Conservation (phyloP, 2,113 vertebrate species). For the Prietella phreatophila region DNA sequence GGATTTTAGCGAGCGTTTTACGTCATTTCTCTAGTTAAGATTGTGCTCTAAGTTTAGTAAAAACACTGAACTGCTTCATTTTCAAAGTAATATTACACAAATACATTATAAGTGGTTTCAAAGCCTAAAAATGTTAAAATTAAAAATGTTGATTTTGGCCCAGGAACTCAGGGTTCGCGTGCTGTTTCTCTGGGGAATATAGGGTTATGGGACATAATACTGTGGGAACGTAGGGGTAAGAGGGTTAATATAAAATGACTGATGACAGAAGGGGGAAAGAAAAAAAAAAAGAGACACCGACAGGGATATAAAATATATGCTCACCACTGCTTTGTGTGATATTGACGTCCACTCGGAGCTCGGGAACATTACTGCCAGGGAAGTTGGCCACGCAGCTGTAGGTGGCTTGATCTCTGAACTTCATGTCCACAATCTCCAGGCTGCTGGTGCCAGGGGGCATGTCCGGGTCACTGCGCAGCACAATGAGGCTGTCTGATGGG, state of each 20-base stretch:
- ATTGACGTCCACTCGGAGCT: slow-evolving; percentile 93
- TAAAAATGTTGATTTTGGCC: too few species aligned
- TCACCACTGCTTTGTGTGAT: slow-evolving; percentile 95
- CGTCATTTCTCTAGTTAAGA: too few species aligned
- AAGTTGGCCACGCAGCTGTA: slow-evolving; percentile 91
- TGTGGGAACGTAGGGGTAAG: too few species aligned
- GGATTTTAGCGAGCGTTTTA: too few species aligned
- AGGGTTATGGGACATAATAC: too few species aligned
- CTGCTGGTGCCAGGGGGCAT: slow-evolving; percentile 90
- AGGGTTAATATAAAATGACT: background rate
- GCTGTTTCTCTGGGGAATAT: too few species aligned
- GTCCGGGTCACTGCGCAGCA: slow-evolving; percentile 91
- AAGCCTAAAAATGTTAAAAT: too few species aligned
- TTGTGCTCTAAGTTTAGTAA: too few species aligned
- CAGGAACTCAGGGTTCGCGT: too few species aligned
- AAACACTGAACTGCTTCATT: too few species aligned
- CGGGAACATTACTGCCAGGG: slow-evolving; percentile 82
- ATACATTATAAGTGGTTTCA: too few species aligned
- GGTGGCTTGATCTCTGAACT: slow-evolving; percentile 93
- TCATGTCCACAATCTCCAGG: slow-evolving; percentile 94
- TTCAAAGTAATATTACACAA: too few species aligned
- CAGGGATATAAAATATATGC: slow-evolving; percentile 27
- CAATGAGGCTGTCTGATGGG: slow-evolving; percentile 83
- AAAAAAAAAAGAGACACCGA: background rate
- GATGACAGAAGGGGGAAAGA: background rate